Conservation (phyloP, 2,113 vertebrate genomes). For the Megaleporinus macrocephalus region DNA sequence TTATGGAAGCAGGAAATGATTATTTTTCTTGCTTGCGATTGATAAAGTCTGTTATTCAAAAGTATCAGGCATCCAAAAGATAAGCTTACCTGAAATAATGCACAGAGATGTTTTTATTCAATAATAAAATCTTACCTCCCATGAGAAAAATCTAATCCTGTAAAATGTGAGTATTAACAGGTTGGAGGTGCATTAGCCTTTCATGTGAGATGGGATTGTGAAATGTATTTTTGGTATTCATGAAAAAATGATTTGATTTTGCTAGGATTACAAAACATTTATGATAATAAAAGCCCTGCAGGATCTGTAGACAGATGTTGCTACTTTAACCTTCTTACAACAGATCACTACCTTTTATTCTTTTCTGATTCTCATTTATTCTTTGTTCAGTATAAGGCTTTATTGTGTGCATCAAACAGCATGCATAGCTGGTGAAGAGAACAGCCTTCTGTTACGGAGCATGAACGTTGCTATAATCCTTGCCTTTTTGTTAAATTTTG, state of each 20-base stretch:
- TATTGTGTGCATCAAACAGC: background rate
- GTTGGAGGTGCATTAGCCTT: background rate
- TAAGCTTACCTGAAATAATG: background rate
- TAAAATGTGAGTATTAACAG: background rate
- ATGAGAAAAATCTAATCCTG: background rate
- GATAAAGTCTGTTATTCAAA: background rate
- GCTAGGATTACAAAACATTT: background rate
- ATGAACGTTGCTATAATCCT: background rate
- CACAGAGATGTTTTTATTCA: background rate
- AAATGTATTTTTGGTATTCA: background rate
- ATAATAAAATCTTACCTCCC: background rate
- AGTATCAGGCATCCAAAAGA: background rate
- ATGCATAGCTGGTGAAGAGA: background rate
- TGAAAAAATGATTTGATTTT: background rate
- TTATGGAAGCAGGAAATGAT: too few relatives aligned
- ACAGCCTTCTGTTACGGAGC: background rate
- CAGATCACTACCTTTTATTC: background rate
- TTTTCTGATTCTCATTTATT: background rate
- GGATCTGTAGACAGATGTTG: background rate
- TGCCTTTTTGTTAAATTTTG: background rate
- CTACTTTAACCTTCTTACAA: background rate
- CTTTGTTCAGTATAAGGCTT: background rate
- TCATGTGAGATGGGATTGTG: background rate
- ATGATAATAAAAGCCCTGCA: slow-evolving; percentile 1
- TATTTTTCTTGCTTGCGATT: background rate